Conservation (phyloP, 2,113 vertebrate genomes). For the Myotis lucifugus region DNA sequence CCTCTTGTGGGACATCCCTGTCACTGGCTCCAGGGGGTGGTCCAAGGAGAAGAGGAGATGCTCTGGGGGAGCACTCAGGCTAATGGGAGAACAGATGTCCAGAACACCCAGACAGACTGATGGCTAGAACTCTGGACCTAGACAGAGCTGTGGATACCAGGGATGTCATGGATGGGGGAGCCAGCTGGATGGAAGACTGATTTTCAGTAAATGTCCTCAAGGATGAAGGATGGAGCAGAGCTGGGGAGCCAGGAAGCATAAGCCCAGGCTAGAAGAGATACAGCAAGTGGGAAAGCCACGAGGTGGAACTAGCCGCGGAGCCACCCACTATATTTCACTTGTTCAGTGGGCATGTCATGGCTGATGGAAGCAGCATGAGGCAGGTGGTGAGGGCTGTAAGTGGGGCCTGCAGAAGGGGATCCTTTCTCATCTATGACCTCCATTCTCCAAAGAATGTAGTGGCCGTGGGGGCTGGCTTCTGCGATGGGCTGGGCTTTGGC, state of each 20-base stretch:
- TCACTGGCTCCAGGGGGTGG: neutral
- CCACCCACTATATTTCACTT: neutral
- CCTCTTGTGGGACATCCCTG: neutral
- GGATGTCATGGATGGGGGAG: neutral
- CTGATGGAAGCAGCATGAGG: neutral
- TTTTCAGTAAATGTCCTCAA: conserved; percentile 33
- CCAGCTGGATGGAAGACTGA: neutral
- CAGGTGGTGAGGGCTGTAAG: neutral
- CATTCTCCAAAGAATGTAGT: conserved; percentile 91
- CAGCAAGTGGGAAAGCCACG: neutral
- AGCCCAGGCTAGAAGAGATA: neutral
- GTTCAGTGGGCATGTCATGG: neutral
- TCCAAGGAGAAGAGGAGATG: neutral
- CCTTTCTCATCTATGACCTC: neutral
- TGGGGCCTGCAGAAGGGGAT: neutral
- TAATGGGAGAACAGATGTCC: neutral
- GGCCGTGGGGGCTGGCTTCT: conserved; percentile 96
- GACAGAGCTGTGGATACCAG: neutral
- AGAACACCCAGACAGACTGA: neutral
- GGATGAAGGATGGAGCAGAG: neutral
- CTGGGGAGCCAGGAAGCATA: neutral
- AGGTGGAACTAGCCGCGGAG: neutral
- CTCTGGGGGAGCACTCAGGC: too few species aligned
- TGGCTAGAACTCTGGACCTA: neutral
- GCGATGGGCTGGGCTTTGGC: conserved; percentile 94